phyloP scores from a whole-genome alignment of 2,888 invertebrate species.

The Pheosia gnoma region DNA sequence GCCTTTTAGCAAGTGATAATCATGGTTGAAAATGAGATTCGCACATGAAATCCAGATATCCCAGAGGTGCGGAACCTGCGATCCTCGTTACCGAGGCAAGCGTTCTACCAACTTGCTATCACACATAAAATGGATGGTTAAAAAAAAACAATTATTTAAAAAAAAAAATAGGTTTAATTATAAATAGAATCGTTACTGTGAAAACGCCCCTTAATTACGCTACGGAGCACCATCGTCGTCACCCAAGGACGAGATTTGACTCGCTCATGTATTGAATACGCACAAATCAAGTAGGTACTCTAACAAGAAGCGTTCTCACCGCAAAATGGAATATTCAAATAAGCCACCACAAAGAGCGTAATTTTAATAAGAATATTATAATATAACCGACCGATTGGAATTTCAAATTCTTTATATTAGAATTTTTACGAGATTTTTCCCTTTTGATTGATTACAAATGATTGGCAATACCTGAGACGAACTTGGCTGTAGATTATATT shows the following conservation, averaged over 20 bases:
- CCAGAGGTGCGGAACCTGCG: too few relatives aligned
- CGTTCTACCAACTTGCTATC: too few relatives aligned
- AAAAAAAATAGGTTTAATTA: background rate
- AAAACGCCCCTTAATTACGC: conserved; percentile 20
- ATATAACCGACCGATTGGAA: conserved; percentile 41
- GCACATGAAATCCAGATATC: too few relatives aligned
- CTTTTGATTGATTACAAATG: conserved; percentile 33
- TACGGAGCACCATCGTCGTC: conserved; percentile 12
- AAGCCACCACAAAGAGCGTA: conserved; percentile 39
- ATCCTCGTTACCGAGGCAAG: too few relatives aligned
- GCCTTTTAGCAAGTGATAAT: too few relatives aligned
- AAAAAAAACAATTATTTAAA: too few relatives aligned
- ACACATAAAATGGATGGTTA: too few relatives aligned
- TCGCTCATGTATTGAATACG: conserved; percentile 39
- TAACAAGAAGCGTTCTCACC: conserved; percentile 16
- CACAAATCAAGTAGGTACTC: conserved; percentile 29
- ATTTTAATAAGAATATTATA: conserved; percentile 44
- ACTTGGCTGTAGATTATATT: background rate
- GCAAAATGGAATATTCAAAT: conserved; percentile 38
- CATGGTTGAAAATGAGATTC: too few relatives aligned
- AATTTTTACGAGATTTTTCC: conserved; percentile 23
- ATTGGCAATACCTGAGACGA: conserved; percentile 11
- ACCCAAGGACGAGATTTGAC: conserved; percentile 20
- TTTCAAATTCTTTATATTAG: conserved; percentile 42
- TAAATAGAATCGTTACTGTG: conserved; percentile 4